Evolutionary conservation across 2,888 invertebrate genomes (phyloP), one percentile per base, ranked within the genome.

Genomic region (Ferrisia virgata): DNA sequence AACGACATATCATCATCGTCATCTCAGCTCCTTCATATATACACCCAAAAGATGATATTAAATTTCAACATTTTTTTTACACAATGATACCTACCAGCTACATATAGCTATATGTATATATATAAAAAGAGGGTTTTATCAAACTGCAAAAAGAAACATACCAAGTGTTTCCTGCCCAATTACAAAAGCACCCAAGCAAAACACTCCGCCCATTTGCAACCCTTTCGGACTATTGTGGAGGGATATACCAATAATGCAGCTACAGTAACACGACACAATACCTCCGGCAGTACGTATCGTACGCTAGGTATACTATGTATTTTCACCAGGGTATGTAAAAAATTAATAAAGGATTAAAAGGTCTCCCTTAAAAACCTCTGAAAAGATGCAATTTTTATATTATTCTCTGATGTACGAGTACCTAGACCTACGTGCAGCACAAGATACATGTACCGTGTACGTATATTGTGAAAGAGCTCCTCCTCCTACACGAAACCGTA

Each of bases 201-300:
- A 84, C 84, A 84, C 84, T 84, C 84, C 84, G 36, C 84, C 84
- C 84, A 84, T 40, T 84, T 53, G 39, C 22, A 79, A 81, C 81
- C 81, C 81, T 53, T 81, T 81, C 81, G 36, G 28, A 15, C 18
- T 22, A 13, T 31, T n/a, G n/a, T n/a, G n/a, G n/a, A n/a, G n/a
- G 36, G 11, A 76, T 39, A 8, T 64, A 64, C 53, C 53, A n/a
- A 11, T 64, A n/a, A n/a, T n/a, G n/a, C n/a, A n/a, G 11, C 58
- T 64, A 5, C 9, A 25, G 15, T 13, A 47, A 47, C 47, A 47
- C 47, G 1, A 47, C 28, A 64, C 64, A 64, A 64, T 64, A 64
- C 58, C 58, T 1, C 58, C n/a, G n/a, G n/a, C n/a, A n/a, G n/a
- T n/a, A 40, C 40, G 40, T 40, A 40, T 2, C 13, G 40, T 40